Percentiles rank a stretch among this genome's conserved stretches.
These are phyloP conservation scores for Rosalia funebris DNA, from an alignment of 2,888 invertebrate species.

Conservation along the genomic window DNA sequence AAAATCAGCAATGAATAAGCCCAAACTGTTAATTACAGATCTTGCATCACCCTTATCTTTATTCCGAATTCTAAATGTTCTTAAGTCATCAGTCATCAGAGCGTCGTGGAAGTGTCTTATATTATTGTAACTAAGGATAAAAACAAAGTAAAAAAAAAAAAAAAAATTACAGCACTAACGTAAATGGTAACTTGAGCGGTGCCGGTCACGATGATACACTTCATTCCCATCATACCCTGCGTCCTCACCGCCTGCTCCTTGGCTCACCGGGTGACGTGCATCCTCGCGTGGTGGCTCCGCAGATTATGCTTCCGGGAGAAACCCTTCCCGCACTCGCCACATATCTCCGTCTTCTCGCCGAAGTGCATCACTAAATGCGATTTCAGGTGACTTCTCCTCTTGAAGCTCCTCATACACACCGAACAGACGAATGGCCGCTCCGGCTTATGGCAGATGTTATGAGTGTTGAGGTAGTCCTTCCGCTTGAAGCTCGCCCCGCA, in stretches of 20 bases:
- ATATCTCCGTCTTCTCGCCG: conserved; percentile 84
- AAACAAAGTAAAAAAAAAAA: too few species aligned
- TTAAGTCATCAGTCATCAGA: too few species aligned
- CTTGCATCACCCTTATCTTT: too few species aligned
- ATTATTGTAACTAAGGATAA: too few species aligned
- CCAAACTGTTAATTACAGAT: too few species aligned
- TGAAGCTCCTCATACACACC: conserved; percentile 79
- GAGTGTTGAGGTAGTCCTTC: conserved; percentile 81
- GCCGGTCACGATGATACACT: conserved; percentile 46
- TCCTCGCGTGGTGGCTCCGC: conserved; percentile 80
- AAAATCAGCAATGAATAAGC: too few species aligned
- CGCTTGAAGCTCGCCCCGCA: conserved; percentile 82
- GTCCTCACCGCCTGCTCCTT: conserved; percentile 72
- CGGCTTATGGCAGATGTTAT: conserved; percentile 83
- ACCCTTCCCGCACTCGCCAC: conserved; percentile 80
- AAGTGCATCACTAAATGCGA: conserved; percentile 87
- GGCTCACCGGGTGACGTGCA: conserved; percentile 80
- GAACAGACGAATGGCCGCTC: conserved; percentile 83
- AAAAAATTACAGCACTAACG: too few species aligned
- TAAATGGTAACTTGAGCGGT: conserved; percentile 61
- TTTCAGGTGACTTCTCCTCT: conserved; percentile 84
- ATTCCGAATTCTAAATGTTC: too few species aligned
- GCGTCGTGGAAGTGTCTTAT: too few species aligned
- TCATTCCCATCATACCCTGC: conserved; percentile 49
- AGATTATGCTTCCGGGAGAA: conserved; percentile 83